Base-by-base conservation (phyloP, 2,797 vertebrate species). In the Xerus rutilus region DNA sequence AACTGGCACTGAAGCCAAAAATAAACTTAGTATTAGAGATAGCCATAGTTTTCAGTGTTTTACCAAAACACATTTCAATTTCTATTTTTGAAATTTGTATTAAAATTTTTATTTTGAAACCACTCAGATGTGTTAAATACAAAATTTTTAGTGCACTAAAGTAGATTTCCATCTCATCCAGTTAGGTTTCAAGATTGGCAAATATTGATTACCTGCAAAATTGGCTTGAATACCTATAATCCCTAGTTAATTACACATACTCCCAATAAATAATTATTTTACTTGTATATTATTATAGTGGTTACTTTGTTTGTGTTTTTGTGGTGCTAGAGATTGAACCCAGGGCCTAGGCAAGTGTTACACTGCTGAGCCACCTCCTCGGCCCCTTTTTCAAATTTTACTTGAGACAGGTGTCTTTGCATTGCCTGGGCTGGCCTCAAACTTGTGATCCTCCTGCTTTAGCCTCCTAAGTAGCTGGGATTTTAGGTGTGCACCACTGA, bases 121-220 rank as follows among this genome's bases (percentile, higher is more conserved):
- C 72, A 95, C 14, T 79, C 39, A 74, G 11, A 77, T 89, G 43
- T 82, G 4, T 77, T 86, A 86, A 96, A 83, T 84, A 69, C 47
- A 93, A 35, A 52, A 67, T 74, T 69, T 93, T 39, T 78, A 69
- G 64, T 78, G 21, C 35, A 35, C 18, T 45, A 25, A 32, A 54
- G 32, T 52, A 45, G 67, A 86, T 88, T 95, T 93, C 73, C 54
- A 72, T 39, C 43, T 90, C 59, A 57, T 17, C 57, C 57, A 72
- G 32, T 67, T 91, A 81, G 49, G 32, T 89, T 93, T 94, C 59
- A 73, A 86, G 30, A 28, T 86, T 52, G 69, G 83, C 64, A 85
- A 81, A 91, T 96, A 91, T 76, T 89, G 57, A 72, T 92, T 93
- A 62, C 86, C 91, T 91, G 52, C 49, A 74, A 96, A 95, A 79